Evolutionary conservation across 2,113 vertebrate genomes (phyloP).

Genomic region (Zootoca vivipara): DNA sequence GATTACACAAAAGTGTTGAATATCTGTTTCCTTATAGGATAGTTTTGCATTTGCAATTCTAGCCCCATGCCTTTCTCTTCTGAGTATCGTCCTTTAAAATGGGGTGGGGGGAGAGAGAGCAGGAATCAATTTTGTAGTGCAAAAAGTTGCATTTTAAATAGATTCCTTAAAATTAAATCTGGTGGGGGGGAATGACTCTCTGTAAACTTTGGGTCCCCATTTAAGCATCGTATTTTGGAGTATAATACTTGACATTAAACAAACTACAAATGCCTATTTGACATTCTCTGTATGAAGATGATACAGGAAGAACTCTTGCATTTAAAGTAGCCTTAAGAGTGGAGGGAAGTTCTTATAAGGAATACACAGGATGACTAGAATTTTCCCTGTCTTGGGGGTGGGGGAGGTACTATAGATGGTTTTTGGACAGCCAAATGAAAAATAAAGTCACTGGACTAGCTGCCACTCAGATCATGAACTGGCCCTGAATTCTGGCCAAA

Average conservation of each 20-base stretch:
- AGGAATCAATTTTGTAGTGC: background rate
- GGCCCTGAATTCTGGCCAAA: background rate
- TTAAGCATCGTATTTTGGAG: background rate
- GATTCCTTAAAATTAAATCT: conserved; percentile 10
- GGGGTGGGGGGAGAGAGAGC: background rate
- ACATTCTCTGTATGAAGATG: background rate
- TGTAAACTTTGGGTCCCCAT: background rate
- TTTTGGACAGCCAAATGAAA: background rate
- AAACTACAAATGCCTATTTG: background rate
- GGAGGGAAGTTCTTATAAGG: background rate
- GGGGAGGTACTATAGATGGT: background rate
- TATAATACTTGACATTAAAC: background rate
- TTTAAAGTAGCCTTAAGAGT: background rate
- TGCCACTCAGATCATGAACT: background rate
- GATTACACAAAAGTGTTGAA: background rate
- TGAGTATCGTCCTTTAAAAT: background rate
- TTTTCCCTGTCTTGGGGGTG: too few relatives aligned
- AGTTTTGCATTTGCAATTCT: background rate
- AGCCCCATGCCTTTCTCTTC: background rate
- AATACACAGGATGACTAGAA: background rate
- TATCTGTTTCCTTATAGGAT: background rate
- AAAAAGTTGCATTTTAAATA: conserved; percentile 10
- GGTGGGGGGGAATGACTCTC: background rate
- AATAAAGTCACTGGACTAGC: background rate
- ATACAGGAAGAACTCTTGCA: background rate